Conservation (phyloP, 2,797 vertebrate species). For the Cygnus olor region DNA sequence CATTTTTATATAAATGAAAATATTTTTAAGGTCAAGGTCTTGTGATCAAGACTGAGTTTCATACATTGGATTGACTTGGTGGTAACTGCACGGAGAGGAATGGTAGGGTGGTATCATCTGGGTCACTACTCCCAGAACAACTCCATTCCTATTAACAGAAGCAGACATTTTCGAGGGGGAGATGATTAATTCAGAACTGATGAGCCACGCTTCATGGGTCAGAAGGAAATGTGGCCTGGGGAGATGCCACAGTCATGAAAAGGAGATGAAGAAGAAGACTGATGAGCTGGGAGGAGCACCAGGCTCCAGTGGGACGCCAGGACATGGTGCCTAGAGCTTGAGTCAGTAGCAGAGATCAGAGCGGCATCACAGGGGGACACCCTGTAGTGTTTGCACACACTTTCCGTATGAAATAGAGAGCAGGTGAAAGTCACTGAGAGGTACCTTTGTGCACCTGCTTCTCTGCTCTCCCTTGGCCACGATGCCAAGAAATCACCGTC, state of each 20-base stretch:
- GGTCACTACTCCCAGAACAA: background rate
- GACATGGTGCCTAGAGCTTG: background rate
- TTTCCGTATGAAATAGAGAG: background rate
- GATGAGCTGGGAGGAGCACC: background rate
- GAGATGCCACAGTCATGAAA: background rate
- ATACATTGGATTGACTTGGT: background rate
- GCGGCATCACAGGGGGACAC: background rate
- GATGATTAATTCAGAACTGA: conserved; percentile 1
- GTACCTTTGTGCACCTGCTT: background rate
- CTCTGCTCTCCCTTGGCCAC: background rate
- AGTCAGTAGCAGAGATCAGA: background rate
- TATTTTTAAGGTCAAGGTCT: background rate
- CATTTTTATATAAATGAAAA: background rate
- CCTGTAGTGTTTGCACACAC: background rate
- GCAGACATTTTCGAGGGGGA: background rate
- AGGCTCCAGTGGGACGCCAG: background rate
- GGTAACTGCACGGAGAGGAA: background rate
- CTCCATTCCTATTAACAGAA: background rate
- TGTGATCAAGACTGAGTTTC: background rate
- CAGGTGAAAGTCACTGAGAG: background rate
- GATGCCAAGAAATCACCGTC: rapidly evolving
- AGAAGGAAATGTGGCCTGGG: background rate
- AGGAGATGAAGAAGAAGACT: background rate
- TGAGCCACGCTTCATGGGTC: background rate
- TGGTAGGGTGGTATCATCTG: background rate